These are phyloP conservation scores for Boloria selene DNA, from an alignment of 2,888 invertebrate genomes.

Conservation along the genomic window DNA sequence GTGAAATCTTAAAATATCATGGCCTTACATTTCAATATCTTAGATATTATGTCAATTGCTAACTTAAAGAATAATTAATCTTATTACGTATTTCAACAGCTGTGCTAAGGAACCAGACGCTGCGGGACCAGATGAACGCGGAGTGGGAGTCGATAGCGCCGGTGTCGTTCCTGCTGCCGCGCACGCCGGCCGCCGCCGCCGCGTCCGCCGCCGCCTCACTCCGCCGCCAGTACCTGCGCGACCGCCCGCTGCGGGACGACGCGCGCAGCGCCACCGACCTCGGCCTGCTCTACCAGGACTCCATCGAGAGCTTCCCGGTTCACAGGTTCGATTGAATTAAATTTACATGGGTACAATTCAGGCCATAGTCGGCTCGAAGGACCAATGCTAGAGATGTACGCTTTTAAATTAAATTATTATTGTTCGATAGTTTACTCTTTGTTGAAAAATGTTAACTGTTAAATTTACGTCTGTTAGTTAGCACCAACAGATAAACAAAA, in stretches of 20 bases:
- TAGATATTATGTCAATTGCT: too few species aligned
- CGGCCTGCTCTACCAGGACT: slow-evolving; percentile 43
- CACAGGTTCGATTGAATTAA: slow-evolving; percentile 38
- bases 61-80: too few species aligned
- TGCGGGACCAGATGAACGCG: slow-evolving; percentile 78
- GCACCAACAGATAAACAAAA: too few species aligned
- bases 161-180: slow-evolving; percentile 84
- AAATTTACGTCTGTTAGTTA: too few species aligned
- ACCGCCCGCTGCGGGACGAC: slow-evolving; percentile 41
- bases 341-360: not conserved
- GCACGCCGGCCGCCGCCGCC: slow-evolving; percentile 50
- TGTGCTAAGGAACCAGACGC: slow-evolving; percentile 65
- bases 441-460: too few species aligned
- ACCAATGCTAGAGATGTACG: too few species aligned
- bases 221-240: slow-evolving; percentile 56
- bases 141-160: slow-evolving; percentile 85
- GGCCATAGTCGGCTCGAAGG: too few species aligned
- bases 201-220: slow-evolving; percentile 17
- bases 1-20: too few species aligned
- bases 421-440: too few species aligned
- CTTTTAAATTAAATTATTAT: too few species aligned
- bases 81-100: slow-evolving; percentile 2
- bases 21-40: too few species aligned
- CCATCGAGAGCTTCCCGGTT: slow-evolving; percentile 43
- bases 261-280: slow-evolving; percentile 33